phyloP scores from a whole-genome alignment of 2,113 vertebrate genomes.

The Archilochus colubris region DNA sequence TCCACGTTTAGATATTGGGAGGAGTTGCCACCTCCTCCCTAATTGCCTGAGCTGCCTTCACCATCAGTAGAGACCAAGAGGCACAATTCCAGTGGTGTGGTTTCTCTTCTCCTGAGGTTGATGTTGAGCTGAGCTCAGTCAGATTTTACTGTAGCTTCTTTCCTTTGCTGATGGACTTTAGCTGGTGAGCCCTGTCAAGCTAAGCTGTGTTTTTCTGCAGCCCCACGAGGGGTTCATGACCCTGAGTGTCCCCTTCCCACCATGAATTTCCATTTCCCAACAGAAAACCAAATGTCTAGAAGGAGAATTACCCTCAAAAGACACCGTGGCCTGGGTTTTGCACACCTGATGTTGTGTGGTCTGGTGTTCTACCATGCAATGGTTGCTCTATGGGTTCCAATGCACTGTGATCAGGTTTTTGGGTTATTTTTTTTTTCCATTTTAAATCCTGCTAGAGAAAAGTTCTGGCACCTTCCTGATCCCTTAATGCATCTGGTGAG shows the following conservation, averaged over 20 bases:
- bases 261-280: fast-evolving
- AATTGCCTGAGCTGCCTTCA: background rate
- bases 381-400: background rate
- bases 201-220: background rate
- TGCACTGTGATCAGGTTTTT: background rate
- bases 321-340: background rate
- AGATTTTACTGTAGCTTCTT: background rate
- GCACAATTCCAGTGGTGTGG: background rate
- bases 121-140: background rate
- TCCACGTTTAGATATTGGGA: background rate
- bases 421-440: background rate
- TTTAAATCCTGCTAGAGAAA: background rate
- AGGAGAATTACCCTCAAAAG: background rate
- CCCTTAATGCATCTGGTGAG: background rate
- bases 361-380: background rate
- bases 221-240: background rate
- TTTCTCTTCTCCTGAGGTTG: background rate
- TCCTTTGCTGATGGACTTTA: background rate
- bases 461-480: background rate
- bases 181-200: background rate
- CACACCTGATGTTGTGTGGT: fast-evolving
- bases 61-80: background rate
- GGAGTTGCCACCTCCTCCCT: background rate
- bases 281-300: background rate
- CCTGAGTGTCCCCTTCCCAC: background rate